phyloP scores from a whole-genome alignment of 1,140 invertebrate genomes.

The Tetramorium alpestre region DNA sequence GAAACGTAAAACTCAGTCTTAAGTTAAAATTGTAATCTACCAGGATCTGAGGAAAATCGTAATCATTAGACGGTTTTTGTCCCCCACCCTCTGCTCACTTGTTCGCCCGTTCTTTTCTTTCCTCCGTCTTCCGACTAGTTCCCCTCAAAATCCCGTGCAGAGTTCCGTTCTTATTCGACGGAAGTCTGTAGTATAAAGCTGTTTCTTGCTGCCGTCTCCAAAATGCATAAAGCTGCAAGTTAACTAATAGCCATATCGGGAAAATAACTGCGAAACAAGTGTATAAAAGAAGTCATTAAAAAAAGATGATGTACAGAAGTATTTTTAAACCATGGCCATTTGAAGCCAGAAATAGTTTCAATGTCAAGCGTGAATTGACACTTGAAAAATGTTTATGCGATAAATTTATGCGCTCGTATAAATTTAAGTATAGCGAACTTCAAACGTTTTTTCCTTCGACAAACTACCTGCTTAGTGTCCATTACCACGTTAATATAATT shows the following conservation, averaged over 20 bases:
- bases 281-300: slow-evolving; percentile 2
- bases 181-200: background rate
- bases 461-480: background rate
- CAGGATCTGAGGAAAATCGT: background rate
- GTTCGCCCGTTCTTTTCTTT: background rate
- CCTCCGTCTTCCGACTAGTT: background rate
- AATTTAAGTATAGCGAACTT: slow-evolving; percentile 20
- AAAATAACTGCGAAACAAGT: background rate
- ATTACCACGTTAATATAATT: slow-evolving; percentile 36
- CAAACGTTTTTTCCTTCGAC: background rate
- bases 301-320: background rate
- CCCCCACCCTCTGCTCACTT: background rate
- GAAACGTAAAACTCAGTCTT: slow-evolving; percentile 8
- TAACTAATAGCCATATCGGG: background rate
- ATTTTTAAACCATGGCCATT: background rate
- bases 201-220: background rate
- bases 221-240: slow-evolving; percentile 13
- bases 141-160: background rate
- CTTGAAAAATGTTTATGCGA: slow-evolving; percentile 20
- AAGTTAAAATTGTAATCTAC: background rate
- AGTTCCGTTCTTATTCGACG: slow-evolving; percentile 18
- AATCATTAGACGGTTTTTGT: slow-evolving; percentile 8
- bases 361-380: background rate
- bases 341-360: background rate
- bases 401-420: slow-evolving; percentile 5